These are phyloP conservation scores for Drosophila virilis DNA, from an alignment of 1,140 invertebrate species.

Conservation along the genomic window DNA sequence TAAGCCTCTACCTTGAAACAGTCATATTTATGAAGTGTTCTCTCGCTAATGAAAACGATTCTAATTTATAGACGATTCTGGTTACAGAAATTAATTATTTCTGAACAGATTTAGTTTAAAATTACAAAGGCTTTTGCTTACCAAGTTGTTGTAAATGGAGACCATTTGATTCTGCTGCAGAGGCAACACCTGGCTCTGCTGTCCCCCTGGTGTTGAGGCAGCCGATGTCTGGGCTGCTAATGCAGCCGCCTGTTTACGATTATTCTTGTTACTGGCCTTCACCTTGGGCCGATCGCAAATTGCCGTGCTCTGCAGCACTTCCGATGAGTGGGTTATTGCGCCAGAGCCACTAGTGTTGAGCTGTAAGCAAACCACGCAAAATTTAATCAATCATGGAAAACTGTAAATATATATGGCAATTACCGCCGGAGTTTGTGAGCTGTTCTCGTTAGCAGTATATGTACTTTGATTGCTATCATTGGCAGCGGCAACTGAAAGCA, in stretches of 20 bases:
- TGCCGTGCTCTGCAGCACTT: conserved; percentile 88
- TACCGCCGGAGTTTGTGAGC: conserved; percentile 53
- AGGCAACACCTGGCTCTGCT: conserved; percentile 54
- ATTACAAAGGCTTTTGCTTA: conserved; percentile 26
- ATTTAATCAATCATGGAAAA: background rate
- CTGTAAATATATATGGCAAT: background rate
- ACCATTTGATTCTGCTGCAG: conserved; percentile 82
- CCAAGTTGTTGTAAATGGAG: conserved; percentile 82
- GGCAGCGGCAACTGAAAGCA: conserved; percentile 32
- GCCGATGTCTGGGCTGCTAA: conserved; percentile 50
- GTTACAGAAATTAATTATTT: no score
- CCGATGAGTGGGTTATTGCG: conserved; percentile 84
- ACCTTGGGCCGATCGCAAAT: conserved; percentile 92
- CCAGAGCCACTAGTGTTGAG: conserved; percentile 52
- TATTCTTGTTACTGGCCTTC: conserved; percentile 91
- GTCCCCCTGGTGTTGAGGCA: conserved; percentile 52
- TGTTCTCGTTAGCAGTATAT: conserved; percentile 36
- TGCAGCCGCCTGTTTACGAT: conserved; percentile 86
- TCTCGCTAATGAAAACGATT: no score
- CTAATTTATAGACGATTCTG: no score
- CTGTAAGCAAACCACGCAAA: conserved; percentile 17
- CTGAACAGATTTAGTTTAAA: background rate
- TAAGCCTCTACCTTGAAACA: no score
- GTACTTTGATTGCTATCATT: conserved; percentile 40
- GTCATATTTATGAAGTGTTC: no score